Evolutionary conservation across 2,888 invertebrate species (phyloP).

Genomic region (Cremastobaeus sp.): DNA sequence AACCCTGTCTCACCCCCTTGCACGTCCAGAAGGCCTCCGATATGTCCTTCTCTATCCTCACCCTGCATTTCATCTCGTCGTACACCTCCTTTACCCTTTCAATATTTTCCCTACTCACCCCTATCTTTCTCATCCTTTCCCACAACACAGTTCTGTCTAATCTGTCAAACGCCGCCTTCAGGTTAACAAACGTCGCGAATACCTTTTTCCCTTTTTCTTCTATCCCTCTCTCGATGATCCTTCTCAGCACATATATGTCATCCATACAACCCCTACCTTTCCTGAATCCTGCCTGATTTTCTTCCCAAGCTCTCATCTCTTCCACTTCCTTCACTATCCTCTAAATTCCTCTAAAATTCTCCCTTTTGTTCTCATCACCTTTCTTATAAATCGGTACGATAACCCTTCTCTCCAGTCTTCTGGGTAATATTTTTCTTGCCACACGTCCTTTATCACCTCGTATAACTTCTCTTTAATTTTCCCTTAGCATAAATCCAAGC

Average conservation of each 20-base stretch:
- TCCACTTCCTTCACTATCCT: constrained; percentile 6
- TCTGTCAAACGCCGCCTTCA: constrained; percentile 21
- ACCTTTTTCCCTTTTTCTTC: constrained; percentile 1
- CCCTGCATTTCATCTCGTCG: not conserved
- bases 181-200: constrained; percentile 9
- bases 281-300: constrained; percentile 15
- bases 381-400: constrained; percentile 6
- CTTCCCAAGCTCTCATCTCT: not conserved
- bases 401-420: not conserved
- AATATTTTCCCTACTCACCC: not conserved
- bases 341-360: constrained; percentile 5
- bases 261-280: constrained; percentile 18
- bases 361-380: not conserved
- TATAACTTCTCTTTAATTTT: not conserved
- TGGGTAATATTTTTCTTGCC: not conserved
- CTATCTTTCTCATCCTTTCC: not conserved
- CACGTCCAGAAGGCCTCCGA: not conserved
- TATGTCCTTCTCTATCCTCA: not conserved
- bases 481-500: constrained; percentile 1
- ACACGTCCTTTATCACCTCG: not conserved
- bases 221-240: not conserved
- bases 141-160: not conserved
- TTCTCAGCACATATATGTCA: constrained; percentile 8
- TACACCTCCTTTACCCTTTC: constrained; percentile 2
- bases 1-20: not conserved